Evolutionary conservation across 2,113 vertebrate genomes (phyloP), one percentile per base, ranked within the genome.

Genomic region (Serilophus lunatus): DNA sequence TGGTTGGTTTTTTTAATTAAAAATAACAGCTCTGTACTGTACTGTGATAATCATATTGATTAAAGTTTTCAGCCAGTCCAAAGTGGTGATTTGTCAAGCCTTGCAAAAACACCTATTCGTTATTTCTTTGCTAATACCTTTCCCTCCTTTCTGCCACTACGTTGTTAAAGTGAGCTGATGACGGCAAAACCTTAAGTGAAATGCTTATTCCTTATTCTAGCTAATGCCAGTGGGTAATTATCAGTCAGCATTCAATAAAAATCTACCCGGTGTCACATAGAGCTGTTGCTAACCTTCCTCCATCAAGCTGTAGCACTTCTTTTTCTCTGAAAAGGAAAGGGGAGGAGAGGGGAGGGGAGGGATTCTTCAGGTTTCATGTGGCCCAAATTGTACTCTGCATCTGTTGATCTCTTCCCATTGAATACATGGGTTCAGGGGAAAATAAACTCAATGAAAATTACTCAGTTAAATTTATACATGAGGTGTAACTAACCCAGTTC

Each of bases 51-150:
- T 61, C 47, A 24, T 49, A 83, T 86, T 82, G 35, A 49, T 88
- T 45, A 5, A 72, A 53, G 3, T 95, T 96, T 93, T 91, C 81
- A 77, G 69, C 16, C 40, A 60, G 18, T 65, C 93, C 69, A 66
- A 97, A 96, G 76, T 36, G 65, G 82, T 77, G 47, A 93, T 92
- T 86, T 88, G 89, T 63, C 59, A 93, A 79, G 60, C 76, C 94
- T 89, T 91, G 53, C 63, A 94, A 94, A 90, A 88, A 42, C 22
- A 90, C 29, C 40, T 93, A 65, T 82, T 93, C 54, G 88, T 96
- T 75, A 94, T 95, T 97, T 98, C 60, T 90, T 95, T 96, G 86
- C 92, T 35, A 36, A 14, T 82, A 42, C 69, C 50, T 44, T 91
- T 81, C 29, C 38, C 54, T 92, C 23, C 22, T 78, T 87, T 42